Evolutionary conservation across 2,113 vertebrate genomes (phyloP).

Genomic region (Morone chrysops): DNA sequence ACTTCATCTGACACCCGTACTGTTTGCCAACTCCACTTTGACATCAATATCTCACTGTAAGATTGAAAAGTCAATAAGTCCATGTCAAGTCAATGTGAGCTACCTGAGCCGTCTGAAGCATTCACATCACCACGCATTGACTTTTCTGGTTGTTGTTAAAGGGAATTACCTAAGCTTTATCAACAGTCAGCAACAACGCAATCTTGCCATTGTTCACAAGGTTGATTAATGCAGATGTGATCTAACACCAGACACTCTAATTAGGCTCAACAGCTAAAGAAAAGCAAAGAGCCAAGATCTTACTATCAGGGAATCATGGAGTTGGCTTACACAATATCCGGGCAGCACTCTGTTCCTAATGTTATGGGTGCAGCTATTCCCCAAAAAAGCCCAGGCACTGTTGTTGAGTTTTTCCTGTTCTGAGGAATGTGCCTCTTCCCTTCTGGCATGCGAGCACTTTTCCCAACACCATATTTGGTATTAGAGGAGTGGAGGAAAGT

Average conservation of each 20-base stretch:
- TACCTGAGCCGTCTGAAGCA: background rate
- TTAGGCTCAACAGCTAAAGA: slow-evolving; percentile 5
- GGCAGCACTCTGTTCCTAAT: slow-evolving; percentile 17
- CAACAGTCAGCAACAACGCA: background rate
- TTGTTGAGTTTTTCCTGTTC: slow-evolving; percentile 78
- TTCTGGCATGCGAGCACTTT: slow-evolving; percentile 69
- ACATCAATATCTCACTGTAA: slow-evolving; percentile 31
- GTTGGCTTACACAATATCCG: slow-evolving; percentile 38
- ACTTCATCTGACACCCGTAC: background rate
- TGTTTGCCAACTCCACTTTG: background rate
- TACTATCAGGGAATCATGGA: background rate
- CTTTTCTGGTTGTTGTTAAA: background rate
- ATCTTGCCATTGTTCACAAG: slow-evolving; percentile 1
- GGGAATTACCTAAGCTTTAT: background rate
- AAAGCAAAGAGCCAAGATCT: background rate
- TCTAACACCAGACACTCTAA: background rate
- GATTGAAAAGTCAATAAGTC: slow-evolving; percentile 3
- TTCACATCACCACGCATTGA: background rate
- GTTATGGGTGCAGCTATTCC: slow-evolving; percentile 28
- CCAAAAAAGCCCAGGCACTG: slow-evolving; percentile 52
- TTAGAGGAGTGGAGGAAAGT: slow-evolving; percentile 80
- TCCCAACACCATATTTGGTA: slow-evolving; percentile 87
- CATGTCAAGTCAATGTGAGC: no score
- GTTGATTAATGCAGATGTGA: slow-evolving; percentile 1
- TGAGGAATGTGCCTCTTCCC: slow-evolving; percentile 85